phyloP scores from a whole-genome alignment of 1,140 invertebrate species.

The Gonatopus flavifemur region DNA sequence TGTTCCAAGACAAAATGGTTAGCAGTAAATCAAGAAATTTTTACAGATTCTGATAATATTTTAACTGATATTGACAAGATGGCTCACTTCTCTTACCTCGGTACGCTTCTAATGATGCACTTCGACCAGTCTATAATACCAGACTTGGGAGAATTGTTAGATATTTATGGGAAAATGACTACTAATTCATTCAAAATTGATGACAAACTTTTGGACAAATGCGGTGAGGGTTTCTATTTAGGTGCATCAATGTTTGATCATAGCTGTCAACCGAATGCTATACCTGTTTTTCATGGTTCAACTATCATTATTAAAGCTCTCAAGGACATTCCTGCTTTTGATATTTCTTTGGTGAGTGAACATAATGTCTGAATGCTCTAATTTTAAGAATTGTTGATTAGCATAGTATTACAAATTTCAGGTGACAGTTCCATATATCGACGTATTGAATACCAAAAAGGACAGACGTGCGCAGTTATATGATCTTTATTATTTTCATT shows the following conservation, averaged over 20 bases:
- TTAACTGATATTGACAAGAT: conserved; percentile 70
- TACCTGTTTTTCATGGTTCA: conserved; percentile 80
- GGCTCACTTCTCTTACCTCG: conserved; percentile 74
- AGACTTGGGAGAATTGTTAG: conserved; percentile 76
- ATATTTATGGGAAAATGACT: conserved; percentile 80
- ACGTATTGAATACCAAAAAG: conserved; percentile 70
- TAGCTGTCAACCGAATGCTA: conserved; percentile 85
- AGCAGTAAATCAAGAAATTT: too few species aligned
- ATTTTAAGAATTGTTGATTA: too few species aligned
- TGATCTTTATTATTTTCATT: conserved; percentile 82
- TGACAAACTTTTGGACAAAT: conserved; percentile 76
- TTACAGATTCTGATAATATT: conserved; percentile 75
- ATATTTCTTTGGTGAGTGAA: conserved; percentile 70
- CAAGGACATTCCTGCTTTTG: conserved; percentile 68
- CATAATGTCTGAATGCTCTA: too few species aligned
- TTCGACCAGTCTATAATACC: conserved; percentile 67
- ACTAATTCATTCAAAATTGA: conserved; percentile 86
- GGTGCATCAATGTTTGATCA: conserved; percentile 87
- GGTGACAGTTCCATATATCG: conserved; percentile 82
- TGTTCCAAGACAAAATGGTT: too few species aligned
- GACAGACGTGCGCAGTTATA: conserved; percentile 70
- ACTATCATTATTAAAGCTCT: conserved; percentile 73
- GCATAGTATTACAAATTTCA: too few species aligned
- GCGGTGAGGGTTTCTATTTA: conserved; percentile 84
- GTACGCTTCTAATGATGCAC: conserved; percentile 68